A percentile compares a stretch with the other conserved stretches of the same genome.
Conservation (phyloP, 2,113 vertebrate genomes). For the Tylochromis polylepis region DNA sequence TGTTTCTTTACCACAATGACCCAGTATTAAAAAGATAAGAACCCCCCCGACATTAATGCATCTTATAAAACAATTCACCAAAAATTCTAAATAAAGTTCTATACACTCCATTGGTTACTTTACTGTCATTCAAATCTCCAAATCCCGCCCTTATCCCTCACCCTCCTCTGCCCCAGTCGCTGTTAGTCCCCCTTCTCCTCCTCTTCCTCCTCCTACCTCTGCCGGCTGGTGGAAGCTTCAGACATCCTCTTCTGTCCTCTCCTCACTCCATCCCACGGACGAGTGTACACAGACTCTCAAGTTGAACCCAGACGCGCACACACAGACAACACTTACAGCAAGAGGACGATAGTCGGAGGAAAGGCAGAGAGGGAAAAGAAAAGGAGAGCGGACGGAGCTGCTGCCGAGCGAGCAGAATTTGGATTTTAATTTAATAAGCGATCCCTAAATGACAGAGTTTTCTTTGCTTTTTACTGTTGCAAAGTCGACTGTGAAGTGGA, state of each 20-base stretch:
- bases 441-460: constrained; percentile 18
- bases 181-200: constrained; percentile 7
- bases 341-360: not conserved
- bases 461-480: not conserved
- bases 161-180: constrained; percentile 14
- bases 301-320: constrained; percentile 42
- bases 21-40: not conserved
- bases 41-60: not conserved
- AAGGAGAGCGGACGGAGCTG: constrained; percentile 9
- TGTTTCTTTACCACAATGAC: not conserved
- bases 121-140: constrained; percentile 44
- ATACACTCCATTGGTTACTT: constrained; percentile 49
- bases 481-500: constrained; percentile 3
- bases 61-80: not conserved
- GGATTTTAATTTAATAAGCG: constrained; percentile 1
- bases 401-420: constrained; percentile 18
- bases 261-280: constrained; percentile 52
- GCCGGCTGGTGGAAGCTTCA: constrained; percentile 53
- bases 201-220: constrained; percentile 32
- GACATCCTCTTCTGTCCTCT: constrained; percentile 43
- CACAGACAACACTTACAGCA: not conserved
- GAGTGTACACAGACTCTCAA: constrained; percentile 48
- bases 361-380: not conserved
- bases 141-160: constrained; percentile 40
- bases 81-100: not conserved